phyloP scores from a whole-genome alignment of 2,888 invertebrate species.

The Buathra laborator region DNA sequence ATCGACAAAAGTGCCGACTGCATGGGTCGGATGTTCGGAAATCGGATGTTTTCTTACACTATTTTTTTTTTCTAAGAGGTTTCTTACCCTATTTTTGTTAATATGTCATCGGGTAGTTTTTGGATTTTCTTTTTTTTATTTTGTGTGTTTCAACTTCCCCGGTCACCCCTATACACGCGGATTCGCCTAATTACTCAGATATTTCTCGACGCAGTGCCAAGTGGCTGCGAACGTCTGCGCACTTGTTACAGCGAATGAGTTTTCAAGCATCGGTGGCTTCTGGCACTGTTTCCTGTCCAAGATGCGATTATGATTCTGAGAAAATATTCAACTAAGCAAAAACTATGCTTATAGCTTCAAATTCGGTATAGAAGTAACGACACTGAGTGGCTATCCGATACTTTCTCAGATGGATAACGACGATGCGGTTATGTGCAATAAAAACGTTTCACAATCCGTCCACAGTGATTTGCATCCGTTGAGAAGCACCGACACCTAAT shows the following conservation, averaged over 20 bases:
- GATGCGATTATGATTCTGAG: constrained; percentile 37
- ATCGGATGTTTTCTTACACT: too few relatives aligned
- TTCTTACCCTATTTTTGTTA: too few relatives aligned
- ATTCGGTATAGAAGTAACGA: background rate
- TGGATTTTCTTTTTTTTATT: too few relatives aligned
- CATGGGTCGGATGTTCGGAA: too few relatives aligned
- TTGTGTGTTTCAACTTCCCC: too few relatives aligned
- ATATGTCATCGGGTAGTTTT: too few relatives aligned
- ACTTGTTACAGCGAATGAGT: constrained; percentile 44
- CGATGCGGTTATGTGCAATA: background rate
- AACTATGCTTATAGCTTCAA: background rate
- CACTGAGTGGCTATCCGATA: background rate
- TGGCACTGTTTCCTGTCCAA: constrained; percentile 36
- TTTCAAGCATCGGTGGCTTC: constrained; percentile 11
- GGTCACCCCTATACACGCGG: constrained; percentile 62
- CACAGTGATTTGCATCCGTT: background rate
- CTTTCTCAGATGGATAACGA: background rate
- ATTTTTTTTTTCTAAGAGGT: too few relatives aligned
- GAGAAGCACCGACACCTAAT: background rate
- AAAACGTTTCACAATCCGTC: background rate
- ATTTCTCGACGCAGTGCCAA: constrained; percentile 75
- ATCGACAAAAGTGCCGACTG: too few relatives aligned
- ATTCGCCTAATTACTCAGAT: constrained; percentile 79
- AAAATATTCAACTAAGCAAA: constrained; percentile 3
- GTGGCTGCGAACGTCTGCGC: constrained; percentile 39